A percentile compares a stretch with the other conserved stretches of the same genome.
These are phyloP conservation scores for Coregonus suidteri DNA, from an alignment of 2,797 vertebrate species.

Conservation along the genomic window DNA sequence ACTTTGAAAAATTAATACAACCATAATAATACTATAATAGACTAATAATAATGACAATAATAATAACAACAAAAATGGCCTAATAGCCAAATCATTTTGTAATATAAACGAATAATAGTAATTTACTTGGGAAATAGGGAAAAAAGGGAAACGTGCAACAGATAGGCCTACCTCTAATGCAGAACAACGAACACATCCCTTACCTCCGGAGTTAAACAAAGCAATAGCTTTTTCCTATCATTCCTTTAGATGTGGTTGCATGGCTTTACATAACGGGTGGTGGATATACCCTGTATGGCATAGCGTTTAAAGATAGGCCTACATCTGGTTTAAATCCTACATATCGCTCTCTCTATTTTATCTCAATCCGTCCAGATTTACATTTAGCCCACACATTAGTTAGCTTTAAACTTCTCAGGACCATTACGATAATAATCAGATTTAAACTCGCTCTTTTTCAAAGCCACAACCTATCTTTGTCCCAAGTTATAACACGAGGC, in stretches of 20 bases:
- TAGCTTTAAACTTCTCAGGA: not conserved
- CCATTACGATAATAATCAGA: not conserved
- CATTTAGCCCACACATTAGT: not conserved
- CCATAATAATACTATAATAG: not conserved
- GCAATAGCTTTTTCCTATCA: not conserved
- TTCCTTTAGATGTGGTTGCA: not conserved
- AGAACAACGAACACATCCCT: not conserved
- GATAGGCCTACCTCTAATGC: not conserved
- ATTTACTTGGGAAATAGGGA: not conserved
- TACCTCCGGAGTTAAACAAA: not conserved
- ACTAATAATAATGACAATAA: not conserved
- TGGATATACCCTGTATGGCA: not conserved
- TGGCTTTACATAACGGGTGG: not conserved
- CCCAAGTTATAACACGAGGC: not conserved
- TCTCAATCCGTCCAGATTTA: not conserved
- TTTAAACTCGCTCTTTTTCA: not conserved
- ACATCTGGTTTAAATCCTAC: slow-evolving; percentile 1
- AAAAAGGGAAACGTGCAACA: not conserved
- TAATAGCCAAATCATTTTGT: not conserved
- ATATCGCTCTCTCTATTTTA: not conserved
- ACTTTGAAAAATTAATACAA: not conserved
- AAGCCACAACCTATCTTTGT: not conserved
- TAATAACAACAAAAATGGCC: not conserved
- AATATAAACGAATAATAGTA: not conserved
- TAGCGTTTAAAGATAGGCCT: not conserved